Evolutionary conservation across 2,888 invertebrate genomes (phyloP), one percentile per base, ranked within the genome.

Genomic region (Drosophila phalerata): DNA sequence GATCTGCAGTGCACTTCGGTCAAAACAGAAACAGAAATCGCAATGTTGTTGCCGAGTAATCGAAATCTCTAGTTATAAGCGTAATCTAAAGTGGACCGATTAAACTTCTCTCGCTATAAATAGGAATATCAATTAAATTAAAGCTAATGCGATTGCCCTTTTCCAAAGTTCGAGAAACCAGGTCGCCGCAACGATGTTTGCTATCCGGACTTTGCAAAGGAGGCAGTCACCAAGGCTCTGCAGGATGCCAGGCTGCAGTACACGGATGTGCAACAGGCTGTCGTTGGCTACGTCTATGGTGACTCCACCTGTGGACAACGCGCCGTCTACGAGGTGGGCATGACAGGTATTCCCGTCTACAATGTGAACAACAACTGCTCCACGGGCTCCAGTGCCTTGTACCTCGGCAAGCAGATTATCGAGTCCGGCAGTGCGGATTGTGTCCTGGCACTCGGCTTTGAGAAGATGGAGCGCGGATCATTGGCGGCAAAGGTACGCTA

Each of bases 291-390:
- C 93, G 98, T 98, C 34, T 98, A 97, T 91, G 98, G 98, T 0
- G 99, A 99, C 92, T 98, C 99, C 1, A 97, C 98, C 3, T 95
- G 96, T 92, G 99, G 99, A 0, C 99, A 99, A 93, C 94, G 99
- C 77, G 98, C 98, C 0, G 92, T 99, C 8, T 99, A 99, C 92
- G 96, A 97, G 91, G 94, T 99, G 43, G 99, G 99, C 64, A 96
- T 99, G 95, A 98, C 97, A 34, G 99, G 99, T 43, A 98, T 99
- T 77, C 99, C 99, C 5, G 96, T 99, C 78, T 97, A 97, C 93
- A 99, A 99, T 93, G 99, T 99, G 13, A 99, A 99, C 93, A 99
- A 99, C 92, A 99, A 99, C 91, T 99, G 99, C 91, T 97, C 99
- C 0, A 99, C 99, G 1, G 99, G 99, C 30, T 97, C 99, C 0